Evolutionary conservation across 2,888 invertebrate species (phyloP).

Genomic region (Neocrepidodera transversa): DNA sequence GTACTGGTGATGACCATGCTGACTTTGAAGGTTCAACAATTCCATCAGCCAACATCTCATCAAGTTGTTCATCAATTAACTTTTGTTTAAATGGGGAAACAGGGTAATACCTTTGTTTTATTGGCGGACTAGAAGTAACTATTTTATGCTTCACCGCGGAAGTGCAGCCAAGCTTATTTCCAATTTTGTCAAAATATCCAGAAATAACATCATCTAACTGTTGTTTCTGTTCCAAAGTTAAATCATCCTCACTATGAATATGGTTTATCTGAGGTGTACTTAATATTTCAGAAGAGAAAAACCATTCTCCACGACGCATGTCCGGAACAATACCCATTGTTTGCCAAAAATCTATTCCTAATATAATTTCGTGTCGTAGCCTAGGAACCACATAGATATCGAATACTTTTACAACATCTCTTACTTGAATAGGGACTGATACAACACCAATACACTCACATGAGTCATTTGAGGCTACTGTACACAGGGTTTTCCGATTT

Average conservation of each 20-base stretch:
- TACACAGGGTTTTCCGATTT: neutral
- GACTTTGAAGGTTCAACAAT: conserved; percentile 39
- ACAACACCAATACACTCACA: conserved; percentile 25
- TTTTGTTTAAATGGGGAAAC: conserved; percentile 28
- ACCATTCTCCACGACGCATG: neutral
- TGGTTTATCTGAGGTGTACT: neutral
- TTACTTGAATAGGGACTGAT: conserved; percentile 20
- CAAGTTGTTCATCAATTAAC: conserved; percentile 34
- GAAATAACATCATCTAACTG: neutral
- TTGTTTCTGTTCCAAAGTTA: neutral
- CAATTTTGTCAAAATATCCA: conserved; percentile 8
- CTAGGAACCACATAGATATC: conserved; percentile 17
- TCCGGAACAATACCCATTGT: conserved; percentile 27
- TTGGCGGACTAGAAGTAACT: conserved; percentile 22
- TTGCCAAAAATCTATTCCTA: conserved; percentile 30
- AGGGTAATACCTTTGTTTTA: conserved; percentile 32
- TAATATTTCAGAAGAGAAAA: neutral
- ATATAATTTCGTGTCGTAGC: conserved; percentile 9
- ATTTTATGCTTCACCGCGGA: conserved; percentile 22
- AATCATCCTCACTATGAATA: neutral
- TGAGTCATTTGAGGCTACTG: conserved; percentile 16
- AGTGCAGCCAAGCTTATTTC: conserved; percentile 25
- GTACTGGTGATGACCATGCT: conserved; percentile 47
- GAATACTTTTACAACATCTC: conserved; percentile 20
- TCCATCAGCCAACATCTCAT: conserved; percentile 37